Evolutionary conservation across 2,113 vertebrate species (phyloP).

Genomic region (Falco punctatus): DNA sequence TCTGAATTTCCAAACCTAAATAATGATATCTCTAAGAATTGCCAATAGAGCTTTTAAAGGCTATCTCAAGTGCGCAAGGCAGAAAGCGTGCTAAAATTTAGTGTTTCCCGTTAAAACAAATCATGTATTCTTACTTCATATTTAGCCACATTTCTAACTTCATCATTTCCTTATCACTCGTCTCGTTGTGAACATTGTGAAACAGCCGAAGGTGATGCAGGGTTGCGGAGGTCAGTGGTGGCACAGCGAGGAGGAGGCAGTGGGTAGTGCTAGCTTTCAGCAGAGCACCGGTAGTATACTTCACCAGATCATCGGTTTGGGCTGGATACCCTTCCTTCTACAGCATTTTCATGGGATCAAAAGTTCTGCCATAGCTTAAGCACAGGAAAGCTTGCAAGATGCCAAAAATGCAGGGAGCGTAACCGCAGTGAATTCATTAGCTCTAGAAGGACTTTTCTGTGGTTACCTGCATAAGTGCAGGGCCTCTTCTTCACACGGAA

Average conservation of each 20-base stretch:
- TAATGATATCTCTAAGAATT: background rate
- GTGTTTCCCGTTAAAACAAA: background rate
- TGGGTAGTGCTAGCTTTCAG: background rate
- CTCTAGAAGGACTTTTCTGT: background rate
- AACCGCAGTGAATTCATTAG: background rate
- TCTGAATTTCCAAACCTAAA: background rate
- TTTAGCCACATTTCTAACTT: background rate
- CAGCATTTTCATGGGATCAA: conserved; percentile 47
- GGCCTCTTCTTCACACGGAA: background rate
- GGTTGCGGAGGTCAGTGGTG: background rate
- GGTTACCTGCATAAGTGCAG: background rate
- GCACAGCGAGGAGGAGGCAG: background rate
- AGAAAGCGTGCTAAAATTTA: fast-evolving
- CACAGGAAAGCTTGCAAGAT: conserved; percentile 26
- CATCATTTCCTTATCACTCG: background rate
- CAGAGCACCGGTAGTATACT: background rate
- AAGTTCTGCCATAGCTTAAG: conserved; percentile 56
- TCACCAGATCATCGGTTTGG: background rate
- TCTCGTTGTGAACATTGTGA: background rate
- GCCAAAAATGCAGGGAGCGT: conserved; percentile 8
- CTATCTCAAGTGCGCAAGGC: background rate
- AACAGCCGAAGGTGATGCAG: background rate
- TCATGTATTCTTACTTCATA: background rate
- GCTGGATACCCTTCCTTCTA: conserved; percentile 43
- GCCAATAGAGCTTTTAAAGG: background rate